Base-by-base conservation (phyloP, 2,113 vertebrate species). In the Phodopus roborovskii region DNA sequence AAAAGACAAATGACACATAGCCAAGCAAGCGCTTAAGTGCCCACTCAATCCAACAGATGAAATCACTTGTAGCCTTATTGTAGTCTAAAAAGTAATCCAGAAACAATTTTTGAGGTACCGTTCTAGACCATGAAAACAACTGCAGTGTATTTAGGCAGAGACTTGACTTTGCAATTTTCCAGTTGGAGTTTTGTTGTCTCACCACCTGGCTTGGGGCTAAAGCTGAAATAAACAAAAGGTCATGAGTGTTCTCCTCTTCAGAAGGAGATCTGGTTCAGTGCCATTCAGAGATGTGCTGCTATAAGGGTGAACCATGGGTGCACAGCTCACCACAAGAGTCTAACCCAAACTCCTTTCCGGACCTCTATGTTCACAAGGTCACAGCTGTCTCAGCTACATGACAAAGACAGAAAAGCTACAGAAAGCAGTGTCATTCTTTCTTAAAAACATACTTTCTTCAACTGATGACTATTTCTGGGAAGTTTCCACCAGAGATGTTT, bases 241-340 rank as follows among this genome's bases (percentile, higher is more conserved):
- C 8, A 1, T 20, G 6, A 64, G 79, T 12, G 19, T 71, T 33
- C 13, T 5, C 11, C 60, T 84, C 12, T 36, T 58, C 8, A 16
- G 62, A 73, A 19, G 71, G 45, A 56, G 73, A 42, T 73, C 36
- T 19, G 15, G 22, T n/a, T 5, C 7, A 24, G 33, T 17, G 2
- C 8, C 28, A 15, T 6, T n/a, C 45, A 16, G 36, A 36, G 5
- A 15, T 42, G 79, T 5, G n/a, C 56, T 15, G 36, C 26, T 15
- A 6, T 19, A 33, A 22, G 11, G 24, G 36, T 62, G 20, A 56
- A 24, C 10, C 0, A 7, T 16, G 12, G 33, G 4, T 53, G 24
- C 24, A 5, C 2, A 22, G 1, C 17, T 74, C 9, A 19, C 8
- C 17, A 7, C n/a, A 0, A 5, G n/a, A 19, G 13, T 42, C 60